Evolutionary conservation across 2,113 vertebrate species (phyloP).

Genomic region (Menidia beryllina): DNA sequence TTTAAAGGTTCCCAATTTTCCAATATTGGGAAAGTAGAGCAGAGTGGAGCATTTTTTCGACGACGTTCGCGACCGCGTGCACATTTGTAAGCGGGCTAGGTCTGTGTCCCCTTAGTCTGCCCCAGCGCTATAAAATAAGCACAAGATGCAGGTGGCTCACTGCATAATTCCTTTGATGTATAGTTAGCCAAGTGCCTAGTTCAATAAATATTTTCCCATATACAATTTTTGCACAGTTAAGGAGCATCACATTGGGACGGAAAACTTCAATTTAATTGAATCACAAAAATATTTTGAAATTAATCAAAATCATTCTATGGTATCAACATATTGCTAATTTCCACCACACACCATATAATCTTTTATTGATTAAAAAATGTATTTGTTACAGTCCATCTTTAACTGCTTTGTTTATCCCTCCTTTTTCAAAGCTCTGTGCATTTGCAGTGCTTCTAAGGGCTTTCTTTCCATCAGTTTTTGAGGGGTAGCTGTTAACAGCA

Average conservation of each 20-base stretch:
- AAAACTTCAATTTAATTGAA: too few relatives aligned
- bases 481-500: conserved; percentile 77
- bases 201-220: background rate
- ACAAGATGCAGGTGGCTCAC: background rate
- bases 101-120: background rate
- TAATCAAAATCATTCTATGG: background rate
- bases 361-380: too few relatives aligned
- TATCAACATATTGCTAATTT: background rate
- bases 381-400: too few relatives aligned
- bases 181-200: background rate
- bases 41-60: conserved; percentile 21
- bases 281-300: background rate
- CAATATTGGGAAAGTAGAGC: conserved; percentile 37
- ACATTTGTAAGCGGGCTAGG: conserved; percentile 10
- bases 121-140: conserved; percentile 3
- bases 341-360: too few relatives aligned
- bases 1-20: conserved; percentile 57
- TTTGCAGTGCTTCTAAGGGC: conserved; percentile 8
- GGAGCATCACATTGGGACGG: too few relatives aligned
- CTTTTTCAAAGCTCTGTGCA: conserved; percentile 18
- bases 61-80: background rate
- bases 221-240: background rate
- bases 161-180: background rate
- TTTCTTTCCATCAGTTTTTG: conserved; percentile 42
- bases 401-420: background rate